These are phyloP conservation scores for Cassiopea andromeda DNA, from an alignment of 30 jellyfish, hydroid and myxozoan species.

Conservation along the genomic window DNA sequence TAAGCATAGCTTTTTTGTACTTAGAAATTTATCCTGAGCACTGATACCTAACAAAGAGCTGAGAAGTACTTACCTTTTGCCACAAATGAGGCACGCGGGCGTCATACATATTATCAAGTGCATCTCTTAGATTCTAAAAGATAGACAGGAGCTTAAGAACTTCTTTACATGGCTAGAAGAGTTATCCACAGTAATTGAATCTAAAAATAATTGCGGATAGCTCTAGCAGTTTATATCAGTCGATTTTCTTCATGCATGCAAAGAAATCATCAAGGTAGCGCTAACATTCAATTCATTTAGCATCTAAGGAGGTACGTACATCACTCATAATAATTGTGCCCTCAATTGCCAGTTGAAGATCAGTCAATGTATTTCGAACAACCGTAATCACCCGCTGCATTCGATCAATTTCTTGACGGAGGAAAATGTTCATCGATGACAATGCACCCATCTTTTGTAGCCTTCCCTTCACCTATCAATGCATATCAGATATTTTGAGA, in stretches of 20 bases:
- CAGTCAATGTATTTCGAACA: constrained; percentile 92
- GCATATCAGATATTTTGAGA: neutral
- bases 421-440: constrained; percentile 88
- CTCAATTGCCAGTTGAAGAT: constrained; percentile 92
- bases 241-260: too few relatives aligned
- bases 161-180: too few relatives aligned
- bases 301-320: constrained; percentile 26
- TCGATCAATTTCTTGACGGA: constrained; percentile 95
- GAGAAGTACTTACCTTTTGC: constrained; percentile 82
- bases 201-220: too few relatives aligned
- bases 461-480: constrained; percentile 77
- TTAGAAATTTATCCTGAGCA: too few relatives aligned
- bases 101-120: constrained; percentile 91
- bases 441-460: constrained; percentile 96
- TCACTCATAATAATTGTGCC: constrained; percentile 98
- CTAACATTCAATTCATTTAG: neutral
- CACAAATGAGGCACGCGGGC: constrained; percentile 95
- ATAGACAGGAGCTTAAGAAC: too few relatives aligned
- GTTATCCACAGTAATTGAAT: too few relatives aligned
- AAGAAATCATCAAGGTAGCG: too few relatives aligned
- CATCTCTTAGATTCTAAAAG: constrained; percentile 90
- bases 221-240: too few relatives aligned
- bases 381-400: constrained; percentile 96
- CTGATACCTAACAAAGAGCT: too few relatives aligned
- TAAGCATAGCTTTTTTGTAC: too few relatives aligned